phyloP scores from a whole-genome alignment of 2,113 vertebrate genomes.

The Murina feae region DNA sequence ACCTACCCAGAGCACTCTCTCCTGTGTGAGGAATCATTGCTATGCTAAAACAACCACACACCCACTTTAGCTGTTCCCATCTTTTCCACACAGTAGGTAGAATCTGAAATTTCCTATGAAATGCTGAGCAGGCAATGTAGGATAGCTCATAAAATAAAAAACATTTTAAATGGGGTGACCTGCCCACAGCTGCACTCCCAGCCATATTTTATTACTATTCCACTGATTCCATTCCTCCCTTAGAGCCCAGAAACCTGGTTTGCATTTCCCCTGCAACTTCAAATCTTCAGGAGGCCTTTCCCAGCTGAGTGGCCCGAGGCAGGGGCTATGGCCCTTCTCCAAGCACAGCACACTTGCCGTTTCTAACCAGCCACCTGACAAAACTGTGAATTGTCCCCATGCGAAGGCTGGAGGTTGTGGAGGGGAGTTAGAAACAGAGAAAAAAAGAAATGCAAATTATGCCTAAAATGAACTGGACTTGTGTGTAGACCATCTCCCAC shows the following conservation, averaged over 20 bases:
- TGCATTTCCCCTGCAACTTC: neutral
- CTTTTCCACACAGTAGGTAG: neutral
- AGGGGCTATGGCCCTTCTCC: neutral
- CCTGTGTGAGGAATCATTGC: neutral
- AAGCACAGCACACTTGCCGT: neutral
- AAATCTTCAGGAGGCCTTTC: neutral
- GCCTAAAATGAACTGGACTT: neutral
- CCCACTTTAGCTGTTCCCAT: neutral
- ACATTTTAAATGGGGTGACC: neutral
- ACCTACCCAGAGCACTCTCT: neutral
- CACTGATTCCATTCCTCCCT: neutral
- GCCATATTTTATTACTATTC: neutral
- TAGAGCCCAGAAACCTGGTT: neutral
- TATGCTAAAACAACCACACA: neutral
- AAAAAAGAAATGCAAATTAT: neutral
- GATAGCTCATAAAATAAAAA: constrained; percentile 32
- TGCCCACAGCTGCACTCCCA: neutral
- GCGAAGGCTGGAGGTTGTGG: neutral
- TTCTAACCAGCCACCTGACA: constrained; percentile 7
- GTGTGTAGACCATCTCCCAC: neutral
- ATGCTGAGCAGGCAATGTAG: neutral
- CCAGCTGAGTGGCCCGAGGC: neutral
- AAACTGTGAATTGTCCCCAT: neutral
- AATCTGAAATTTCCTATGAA: constrained; percentile 23
- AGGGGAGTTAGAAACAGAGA: neutral